A percentile compares a stretch with the other conserved stretches of the same genome.
These are phyloP conservation scores for Zoanthus sansibaricus DNA, from an alignment of 92 coral and sea anemone species.

Conservation along the genomic window DNA sequence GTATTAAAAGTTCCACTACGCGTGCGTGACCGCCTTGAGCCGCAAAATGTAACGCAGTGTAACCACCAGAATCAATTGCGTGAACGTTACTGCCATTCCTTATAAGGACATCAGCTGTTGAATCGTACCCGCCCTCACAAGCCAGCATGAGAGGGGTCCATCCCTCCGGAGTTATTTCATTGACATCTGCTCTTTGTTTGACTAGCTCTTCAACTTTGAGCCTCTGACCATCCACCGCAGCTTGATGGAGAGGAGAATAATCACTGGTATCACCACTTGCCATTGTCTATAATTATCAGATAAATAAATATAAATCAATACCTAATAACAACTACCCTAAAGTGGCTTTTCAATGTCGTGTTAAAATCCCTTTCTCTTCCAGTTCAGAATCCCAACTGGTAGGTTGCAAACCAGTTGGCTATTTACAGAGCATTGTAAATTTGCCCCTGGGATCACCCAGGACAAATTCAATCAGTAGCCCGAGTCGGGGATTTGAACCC, in stretches of 20 bases:
- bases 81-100: conserved; percentile 35
- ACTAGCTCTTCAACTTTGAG: conserved; percentile 26
- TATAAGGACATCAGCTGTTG: conserved; percentile 37
- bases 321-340: no score
- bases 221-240: conserved; percentile 45
- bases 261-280: conserved; percentile 24
- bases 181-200: conserved; percentile 36
- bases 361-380: no score
- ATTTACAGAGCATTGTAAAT: no score
- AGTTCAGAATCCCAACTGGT: no score
- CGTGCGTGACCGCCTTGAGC: conserved; percentile 46
- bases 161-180: conserved; percentile 29
- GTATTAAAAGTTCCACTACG: conserved; percentile 19
- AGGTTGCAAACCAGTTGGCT: no score
- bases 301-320: no score
- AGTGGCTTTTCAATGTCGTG: no score
- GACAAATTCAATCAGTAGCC: no score
- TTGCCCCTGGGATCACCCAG: no score
- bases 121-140: conserved; percentile 33
- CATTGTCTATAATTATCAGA: conserved; percentile 13
- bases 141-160: conserved; percentile 47
- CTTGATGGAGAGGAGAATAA: conserved; percentile 28
- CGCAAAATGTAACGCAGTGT: conserved; percentile 44
- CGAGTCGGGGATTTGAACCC: no score
- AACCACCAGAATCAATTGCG: conserved; percentile 34